Percentiles rank a stretch among this genome's conserved stretches.
phyloP scores from a whole-genome alignment of 2,797 vertebrate species.

The Gallinago solitaria region DNA sequence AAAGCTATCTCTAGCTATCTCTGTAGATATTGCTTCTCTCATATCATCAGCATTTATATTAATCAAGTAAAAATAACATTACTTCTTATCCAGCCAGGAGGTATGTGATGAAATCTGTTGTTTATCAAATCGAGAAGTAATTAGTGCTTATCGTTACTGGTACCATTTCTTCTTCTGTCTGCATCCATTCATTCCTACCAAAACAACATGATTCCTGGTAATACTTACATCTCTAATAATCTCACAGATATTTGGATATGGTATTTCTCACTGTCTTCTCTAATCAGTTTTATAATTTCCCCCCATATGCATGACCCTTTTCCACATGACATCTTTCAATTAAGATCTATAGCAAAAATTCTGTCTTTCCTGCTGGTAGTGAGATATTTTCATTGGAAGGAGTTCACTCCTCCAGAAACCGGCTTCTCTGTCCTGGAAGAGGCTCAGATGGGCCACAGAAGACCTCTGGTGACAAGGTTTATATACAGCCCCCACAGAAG shows the following conservation, averaged over 20 bases:
- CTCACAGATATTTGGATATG: constrained; percentile 13
- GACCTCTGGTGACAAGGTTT: background rate
- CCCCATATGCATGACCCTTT: background rate
- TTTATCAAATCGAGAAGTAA: constrained; percentile 14
- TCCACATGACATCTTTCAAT: background rate
- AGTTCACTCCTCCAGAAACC: background rate
- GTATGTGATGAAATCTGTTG: constrained; percentile 15
- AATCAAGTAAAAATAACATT: constrained; percentile 32
- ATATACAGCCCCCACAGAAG: background rate
- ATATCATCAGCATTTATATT: background rate
- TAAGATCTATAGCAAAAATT: background rate
- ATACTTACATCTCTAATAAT: background rate
- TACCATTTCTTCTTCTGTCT: background rate
- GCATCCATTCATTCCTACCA: background rate
- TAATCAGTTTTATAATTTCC: background rate
- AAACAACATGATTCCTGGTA: background rate
- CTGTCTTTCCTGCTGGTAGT: background rate
- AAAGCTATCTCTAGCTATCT: background rate
- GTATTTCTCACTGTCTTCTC: constrained; percentile 20
- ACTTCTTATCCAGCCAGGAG: background rate
- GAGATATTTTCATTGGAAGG: background rate
- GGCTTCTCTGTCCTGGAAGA: background rate
- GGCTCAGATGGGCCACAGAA: background rate
- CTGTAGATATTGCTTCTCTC: background rate
- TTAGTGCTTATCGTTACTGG: background rate